A percentile compares a stretch with the other conserved stretches of the same genome.
Evolutionary conservation across 2,888 invertebrate genomes (phyloP).

Genomic region (Melanotus villosus): DNA sequence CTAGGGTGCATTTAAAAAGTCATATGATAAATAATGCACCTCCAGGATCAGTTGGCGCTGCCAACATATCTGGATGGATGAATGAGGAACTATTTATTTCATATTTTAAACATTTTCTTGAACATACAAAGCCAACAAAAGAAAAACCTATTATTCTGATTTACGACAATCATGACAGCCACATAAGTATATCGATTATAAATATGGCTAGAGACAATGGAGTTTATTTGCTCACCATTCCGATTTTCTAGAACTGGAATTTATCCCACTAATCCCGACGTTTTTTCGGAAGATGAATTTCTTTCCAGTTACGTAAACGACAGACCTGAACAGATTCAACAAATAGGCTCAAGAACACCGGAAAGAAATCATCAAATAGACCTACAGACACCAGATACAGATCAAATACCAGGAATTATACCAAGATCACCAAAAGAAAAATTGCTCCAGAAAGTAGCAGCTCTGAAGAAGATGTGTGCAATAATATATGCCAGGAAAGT

Average conservation of each 20-base stretch:
- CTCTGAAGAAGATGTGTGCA: no score
- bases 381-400: no score
- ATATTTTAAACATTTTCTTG: neutral
- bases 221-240: neutral
- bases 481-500: no score
- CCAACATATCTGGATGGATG: conserved; percentile 14
- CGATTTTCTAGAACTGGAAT: neutral
- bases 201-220: neutral
- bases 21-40: conserved; percentile 7
- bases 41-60: neutral
- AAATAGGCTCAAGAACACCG: no score
- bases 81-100: neutral
- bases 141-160: no score
- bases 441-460: no score
- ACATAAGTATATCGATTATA: neutral
- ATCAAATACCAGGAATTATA: no score
- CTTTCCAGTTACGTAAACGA: neutral
- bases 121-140: no score
- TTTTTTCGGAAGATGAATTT: neutral
- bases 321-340: no score
- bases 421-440: no score
- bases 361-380: no score
- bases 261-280: neutral
- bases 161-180: neutral
- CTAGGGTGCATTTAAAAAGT: conserved; percentile 12